These are phyloP conservation scores for Reticulitermes lucifugus DNA, from an alignment of 2,888 invertebrate species.

Conservation along the genomic window DNA sequence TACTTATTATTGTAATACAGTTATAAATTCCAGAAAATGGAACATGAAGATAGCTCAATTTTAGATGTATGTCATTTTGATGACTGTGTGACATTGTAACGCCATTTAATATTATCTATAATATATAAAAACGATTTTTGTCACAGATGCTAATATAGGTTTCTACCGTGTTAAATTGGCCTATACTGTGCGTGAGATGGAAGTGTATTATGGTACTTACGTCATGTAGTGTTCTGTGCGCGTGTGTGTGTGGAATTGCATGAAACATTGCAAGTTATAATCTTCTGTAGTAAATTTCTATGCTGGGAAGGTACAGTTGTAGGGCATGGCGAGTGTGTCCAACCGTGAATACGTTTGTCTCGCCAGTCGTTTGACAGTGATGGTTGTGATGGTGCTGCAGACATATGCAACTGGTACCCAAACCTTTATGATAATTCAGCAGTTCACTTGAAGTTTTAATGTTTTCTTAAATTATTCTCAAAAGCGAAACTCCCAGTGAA, in stretches of 20 bases:
- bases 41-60: constrained; percentile 41
- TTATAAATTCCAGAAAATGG: constrained; percentile 29
- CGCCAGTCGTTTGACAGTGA: not conserved
- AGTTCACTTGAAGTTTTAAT: too few species aligned
- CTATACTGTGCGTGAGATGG: constrained; percentile 2
- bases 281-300: too few species aligned
- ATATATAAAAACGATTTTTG: not conserved
- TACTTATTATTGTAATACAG: constrained; percentile 3
- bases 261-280: too few species aligned
- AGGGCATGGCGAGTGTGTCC: not conserved
- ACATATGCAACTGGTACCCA: not conserved
- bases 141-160: not conserved
- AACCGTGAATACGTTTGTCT: not conserved
- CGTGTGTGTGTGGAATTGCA: not conserved
- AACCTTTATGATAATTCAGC: not conserved
- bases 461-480: too few species aligned
- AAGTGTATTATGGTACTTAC: not conserved
- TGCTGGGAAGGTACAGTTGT: too few species aligned
- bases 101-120: not conserved
- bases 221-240: too few species aligned
- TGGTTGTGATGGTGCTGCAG: not conserved
- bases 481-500: too few species aligned
- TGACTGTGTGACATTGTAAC: not conserved
- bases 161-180: constrained; percentile 12
- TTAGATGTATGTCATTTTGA: constrained; percentile 35